phyloP scores from a whole-genome alignment of 2,797 vertebrate genomes.

The Synaphobranchus kaupii region DNA sequence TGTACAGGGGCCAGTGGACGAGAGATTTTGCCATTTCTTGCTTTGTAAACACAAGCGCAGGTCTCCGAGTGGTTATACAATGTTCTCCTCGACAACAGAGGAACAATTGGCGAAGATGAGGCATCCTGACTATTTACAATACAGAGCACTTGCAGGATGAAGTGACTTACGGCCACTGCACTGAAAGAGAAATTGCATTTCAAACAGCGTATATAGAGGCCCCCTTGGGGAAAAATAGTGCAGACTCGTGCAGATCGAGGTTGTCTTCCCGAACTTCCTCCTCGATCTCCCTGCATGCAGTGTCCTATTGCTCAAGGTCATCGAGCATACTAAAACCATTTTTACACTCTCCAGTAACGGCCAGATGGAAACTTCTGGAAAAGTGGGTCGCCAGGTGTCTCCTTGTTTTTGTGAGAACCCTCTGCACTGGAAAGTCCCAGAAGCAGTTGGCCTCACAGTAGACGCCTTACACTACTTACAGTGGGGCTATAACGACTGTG shows the following conservation, averaged over 20 bases:
- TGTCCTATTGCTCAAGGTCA: slow-evolving; percentile 70
- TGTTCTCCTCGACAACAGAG: slow-evolving; percentile 53
- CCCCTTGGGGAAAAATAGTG: slow-evolving; percentile 29
- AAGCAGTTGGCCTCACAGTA: background rate
- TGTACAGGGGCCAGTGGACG: slow-evolving; percentile 18
- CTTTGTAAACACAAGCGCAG: slow-evolving; percentile 14
- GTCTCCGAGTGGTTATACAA: background rate
- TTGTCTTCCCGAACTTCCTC: background rate
- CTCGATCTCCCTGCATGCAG: slow-evolving; percentile 56
- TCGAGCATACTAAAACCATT: slow-evolving; percentile 71
- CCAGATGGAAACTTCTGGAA: slow-evolving; percentile 70
- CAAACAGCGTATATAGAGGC: slow-evolving; percentile 53
- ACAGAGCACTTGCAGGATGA: slow-evolving; percentile 52
- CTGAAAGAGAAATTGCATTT: slow-evolving; percentile 74
- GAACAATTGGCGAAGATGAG: slow-evolving; percentile 68
- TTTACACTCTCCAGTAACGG: slow-evolving; percentile 66
- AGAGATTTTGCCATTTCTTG: slow-evolving; percentile 21
- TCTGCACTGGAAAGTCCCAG: slow-evolving; percentile 57
- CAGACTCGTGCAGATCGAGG: slow-evolving; percentile 67
- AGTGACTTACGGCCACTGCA: slow-evolving; percentile 59
- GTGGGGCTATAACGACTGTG: background rate
- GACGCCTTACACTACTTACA: background rate
- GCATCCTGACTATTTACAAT: slow-evolving; percentile 64
- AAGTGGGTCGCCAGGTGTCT: slow-evolving; percentile 76
- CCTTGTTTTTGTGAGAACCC: slow-evolving; percentile 44